phyloP scores from a whole-genome alignment of 1,140 invertebrate species.

The Cheumatopsyche charites region DNA sequence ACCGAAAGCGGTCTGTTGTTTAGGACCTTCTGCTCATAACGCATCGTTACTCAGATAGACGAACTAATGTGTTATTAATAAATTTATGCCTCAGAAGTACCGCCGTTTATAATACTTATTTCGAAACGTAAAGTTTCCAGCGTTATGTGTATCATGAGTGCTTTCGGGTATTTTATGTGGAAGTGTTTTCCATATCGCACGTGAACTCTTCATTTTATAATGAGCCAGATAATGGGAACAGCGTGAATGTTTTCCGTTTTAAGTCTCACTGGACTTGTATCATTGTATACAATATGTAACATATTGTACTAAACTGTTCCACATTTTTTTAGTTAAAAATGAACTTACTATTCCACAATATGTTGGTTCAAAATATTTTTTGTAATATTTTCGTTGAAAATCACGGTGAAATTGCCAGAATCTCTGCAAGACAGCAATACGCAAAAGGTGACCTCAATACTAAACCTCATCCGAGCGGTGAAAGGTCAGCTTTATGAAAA shows the following conservation, averaged over 20 bases:
- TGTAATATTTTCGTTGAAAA: too few relatives aligned
- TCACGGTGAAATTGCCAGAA: too few relatives aligned
- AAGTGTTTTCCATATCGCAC: neutral
- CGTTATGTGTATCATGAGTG: neutral
- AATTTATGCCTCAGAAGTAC: neutral
- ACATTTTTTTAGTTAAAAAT: too few relatives aligned
- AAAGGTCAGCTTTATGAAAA: conserved; percentile 18
- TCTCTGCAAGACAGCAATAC: too few relatives aligned
- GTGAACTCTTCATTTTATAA: conserved; percentile 3
- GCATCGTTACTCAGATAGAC: conserved; percentile 16
- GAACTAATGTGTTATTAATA: conserved; percentile 15
- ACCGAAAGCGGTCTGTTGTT: conserved; percentile 19
- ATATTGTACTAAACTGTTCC: too few relatives aligned
- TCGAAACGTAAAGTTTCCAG: neutral
- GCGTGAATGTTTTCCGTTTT: conserved; percentile 3
- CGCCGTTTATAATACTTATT: conserved; percentile 1
- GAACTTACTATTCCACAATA: too few relatives aligned
- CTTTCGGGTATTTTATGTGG: too few relatives aligned
- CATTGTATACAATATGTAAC: too few relatives aligned
- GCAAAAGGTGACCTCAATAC: too few relatives aligned
- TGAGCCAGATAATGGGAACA: neutral
- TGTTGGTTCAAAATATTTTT: too few relatives aligned
- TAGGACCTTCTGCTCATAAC: conserved; percentile 1
- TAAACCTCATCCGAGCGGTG: too few relatives aligned
- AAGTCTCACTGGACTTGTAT: conserved; percentile 2